A percentile compares a stretch with the other conserved stretches of the same genome.
These are phyloP conservation scores for Trematomus loennbergii DNA, from an alignment of 2,113 vertebrate genomes.

Conservation along the genomic window DNA sequence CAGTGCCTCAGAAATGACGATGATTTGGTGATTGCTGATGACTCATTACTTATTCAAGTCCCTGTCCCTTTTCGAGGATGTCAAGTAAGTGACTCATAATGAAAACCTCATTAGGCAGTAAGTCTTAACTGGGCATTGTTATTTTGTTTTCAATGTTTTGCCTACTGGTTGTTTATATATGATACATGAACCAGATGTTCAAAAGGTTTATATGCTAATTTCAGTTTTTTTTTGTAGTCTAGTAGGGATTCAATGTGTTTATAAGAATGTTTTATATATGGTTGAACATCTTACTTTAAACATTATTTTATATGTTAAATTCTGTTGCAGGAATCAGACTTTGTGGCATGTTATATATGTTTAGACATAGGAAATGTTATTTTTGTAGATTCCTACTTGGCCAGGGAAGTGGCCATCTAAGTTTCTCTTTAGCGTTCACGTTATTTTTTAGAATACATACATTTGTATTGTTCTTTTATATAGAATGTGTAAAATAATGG, in stretches of 20 bases:
- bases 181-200: not conserved
- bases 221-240: not conserved
- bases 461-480: not conserved
- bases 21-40: slow-evolving; percentile 9
- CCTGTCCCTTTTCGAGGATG: not conserved
- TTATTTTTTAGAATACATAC: not conserved
- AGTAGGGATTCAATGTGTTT: not conserved
- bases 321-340: not conserved
- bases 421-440: not conserved
- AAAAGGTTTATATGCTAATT: not conserved
- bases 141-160: not conserved
- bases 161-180: not conserved
- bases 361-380: not conserved
- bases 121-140: not conserved
- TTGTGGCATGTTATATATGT: not conserved
- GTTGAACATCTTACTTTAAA: not conserved
- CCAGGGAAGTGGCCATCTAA: not conserved
- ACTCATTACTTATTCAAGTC: slow-evolving; percentile 7
- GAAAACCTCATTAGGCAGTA: not conserved
- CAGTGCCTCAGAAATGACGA: slow-evolving; percentile 4
- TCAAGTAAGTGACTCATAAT: not conserved
- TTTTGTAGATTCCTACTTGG: not conserved
- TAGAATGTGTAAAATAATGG: too few species aligned
- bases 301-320: not conserved
- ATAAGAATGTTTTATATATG: not conserved